Conservation (phyloP, 2,888 invertebrate species). For the Drosophila incognita region DNA sequence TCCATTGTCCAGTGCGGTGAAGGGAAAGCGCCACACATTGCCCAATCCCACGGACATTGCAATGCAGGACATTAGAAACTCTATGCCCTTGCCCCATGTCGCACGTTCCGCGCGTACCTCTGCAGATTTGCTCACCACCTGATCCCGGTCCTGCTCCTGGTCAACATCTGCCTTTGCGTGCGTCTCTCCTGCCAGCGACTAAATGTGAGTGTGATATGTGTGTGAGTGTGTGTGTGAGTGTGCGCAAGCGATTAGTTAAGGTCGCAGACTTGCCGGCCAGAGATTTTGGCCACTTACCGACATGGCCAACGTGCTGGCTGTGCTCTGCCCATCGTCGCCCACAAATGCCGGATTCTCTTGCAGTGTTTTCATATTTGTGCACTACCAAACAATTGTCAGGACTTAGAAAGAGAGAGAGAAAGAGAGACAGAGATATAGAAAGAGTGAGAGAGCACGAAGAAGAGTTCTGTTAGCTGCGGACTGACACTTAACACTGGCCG, state of each 20-base stretch:
- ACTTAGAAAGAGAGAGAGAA: not conserved
- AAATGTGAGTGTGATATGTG: slow-evolving; percentile 19
- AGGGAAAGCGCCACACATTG: slow-evolving; percentile 90
- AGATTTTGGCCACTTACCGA: slow-evolving; percentile 56
- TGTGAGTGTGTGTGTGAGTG: slow-evolving; percentile 8
- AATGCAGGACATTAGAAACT: slow-evolving; percentile 85
- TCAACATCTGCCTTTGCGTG: slow-evolving; percentile 33
- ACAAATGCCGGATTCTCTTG: slow-evolving; percentile 83
- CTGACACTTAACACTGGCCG: slow-evolving; percentile 43
- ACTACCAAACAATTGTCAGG: slow-evolving; percentile 11
- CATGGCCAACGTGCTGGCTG: slow-evolving; percentile 64
- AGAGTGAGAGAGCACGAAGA: not conserved
- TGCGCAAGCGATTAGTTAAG: slow-evolving; percentile 53
- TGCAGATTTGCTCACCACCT: slow-evolving; percentile 30
- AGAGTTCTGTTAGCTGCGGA: slow-evolving; percentile 38
- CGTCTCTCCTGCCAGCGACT: slow-evolving; percentile 48
- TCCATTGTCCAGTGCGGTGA: slow-evolving; percentile 89
- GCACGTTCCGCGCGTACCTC: slow-evolving; percentile 74
- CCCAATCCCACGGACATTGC: slow-evolving; percentile 89
- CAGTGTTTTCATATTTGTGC: slow-evolving; percentile 50
- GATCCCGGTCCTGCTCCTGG: slow-evolving; percentile 17
- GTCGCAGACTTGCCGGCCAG: slow-evolving; percentile 29
- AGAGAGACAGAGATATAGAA: not conserved
- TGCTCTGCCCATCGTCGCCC: slow-evolving; percentile 81
- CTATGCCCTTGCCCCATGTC: slow-evolving; percentile 84